Conservation (phyloP, 2,888 invertebrate genomes). For the Autographa gamma region DNA sequence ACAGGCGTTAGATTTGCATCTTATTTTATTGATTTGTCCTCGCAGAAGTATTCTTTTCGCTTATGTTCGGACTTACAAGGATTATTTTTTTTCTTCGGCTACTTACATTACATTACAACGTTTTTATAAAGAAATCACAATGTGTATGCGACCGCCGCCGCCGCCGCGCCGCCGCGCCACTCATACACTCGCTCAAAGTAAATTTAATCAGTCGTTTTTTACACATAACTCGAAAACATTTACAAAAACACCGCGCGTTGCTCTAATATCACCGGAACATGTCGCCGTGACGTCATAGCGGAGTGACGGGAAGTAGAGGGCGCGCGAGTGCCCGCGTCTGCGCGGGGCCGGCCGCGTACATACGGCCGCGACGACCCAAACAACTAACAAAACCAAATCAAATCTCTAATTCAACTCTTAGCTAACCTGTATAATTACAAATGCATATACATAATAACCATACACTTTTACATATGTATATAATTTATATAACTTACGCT, state of each 20-base stretch:
- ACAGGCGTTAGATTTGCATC: slow-evolving; percentile 80
- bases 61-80: slow-evolving; percentile 85
- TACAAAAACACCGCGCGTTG: slow-evolving; percentile 63
- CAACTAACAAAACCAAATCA: slow-evolving; percentile 79
- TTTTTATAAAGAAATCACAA: slow-evolving; percentile 88
- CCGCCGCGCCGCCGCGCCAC: slow-evolving; percentile 66
- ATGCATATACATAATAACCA: slow-evolving; percentile 86
- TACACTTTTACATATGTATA: slow-evolving; percentile 86
- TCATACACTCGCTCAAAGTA: slow-evolving; percentile 71
- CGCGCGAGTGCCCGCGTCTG: slow-evolving; percentile 34
- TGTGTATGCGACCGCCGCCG: slow-evolving; percentile 75
- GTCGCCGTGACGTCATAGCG: neutral
- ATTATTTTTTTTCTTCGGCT: slow-evolving; percentile 86
- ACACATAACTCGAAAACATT: slow-evolving; percentile 79
- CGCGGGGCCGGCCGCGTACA: slow-evolving; percentile 32
- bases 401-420: slow-evolving; percentile 83
- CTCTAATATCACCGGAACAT: slow-evolving; percentile 30
- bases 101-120: slow-evolving; percentile 86
- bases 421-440: slow-evolving; percentile 87
- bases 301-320: slow-evolving; percentile 14
- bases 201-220: slow-evolving; percentile 85
- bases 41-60: slow-evolving; percentile 83
- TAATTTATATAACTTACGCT: slow-evolving; percentile 67
- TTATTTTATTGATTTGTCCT: slow-evolving; percentile 88
- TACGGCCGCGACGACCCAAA: slow-evolving; percentile 63